phyloP scores from a whole-genome alignment of 2,888 invertebrate species.

The Tortrix viridana region DNA sequence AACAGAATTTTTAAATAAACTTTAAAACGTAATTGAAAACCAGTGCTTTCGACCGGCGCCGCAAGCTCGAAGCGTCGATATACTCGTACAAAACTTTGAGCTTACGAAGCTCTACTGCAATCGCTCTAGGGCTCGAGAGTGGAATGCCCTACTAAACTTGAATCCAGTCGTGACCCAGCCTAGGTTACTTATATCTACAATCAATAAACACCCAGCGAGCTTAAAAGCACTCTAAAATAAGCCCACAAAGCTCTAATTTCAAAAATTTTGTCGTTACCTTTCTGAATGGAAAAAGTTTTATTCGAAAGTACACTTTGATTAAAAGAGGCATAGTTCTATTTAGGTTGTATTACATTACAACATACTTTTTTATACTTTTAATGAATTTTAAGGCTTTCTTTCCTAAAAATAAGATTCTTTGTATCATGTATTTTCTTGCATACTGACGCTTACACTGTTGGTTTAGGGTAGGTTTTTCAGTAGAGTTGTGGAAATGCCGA shows the following conservation, averaged over 20 bases:
- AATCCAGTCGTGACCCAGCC: constrained; percentile 48
- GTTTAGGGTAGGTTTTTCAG: too few species aligned
- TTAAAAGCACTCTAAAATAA: background rate
- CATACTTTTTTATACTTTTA: too few species aligned
- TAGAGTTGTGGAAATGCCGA: too few species aligned
- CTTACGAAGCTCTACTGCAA: background rate
- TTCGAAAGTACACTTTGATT: constrained; percentile 39
- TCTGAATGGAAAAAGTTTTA: constrained; percentile 46
- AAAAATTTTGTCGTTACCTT: background rate
- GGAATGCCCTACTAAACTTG: constrained; percentile 52
- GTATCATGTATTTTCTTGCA: too few species aligned
- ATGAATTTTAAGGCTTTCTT: too few species aligned
- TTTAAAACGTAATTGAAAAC: too few species aligned
- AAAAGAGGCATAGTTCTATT: too few species aligned
- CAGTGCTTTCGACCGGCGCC: background rate
- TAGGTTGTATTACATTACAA: too few species aligned
- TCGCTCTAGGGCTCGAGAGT: constrained; percentile 41
- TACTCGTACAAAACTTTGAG: constrained; percentile 6
- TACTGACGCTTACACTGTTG: too few species aligned
- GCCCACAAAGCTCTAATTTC: constrained; percentile 2
- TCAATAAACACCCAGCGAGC: background rate
- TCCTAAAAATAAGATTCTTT: too few species aligned
- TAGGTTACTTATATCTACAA: constrained; percentile 40
- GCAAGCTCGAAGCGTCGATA: background rate
- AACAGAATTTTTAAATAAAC: too few species aligned